phyloP scores from a whole-genome alignment of 2,797 vertebrate species.

The Cryptoprocta ferox region DNA sequence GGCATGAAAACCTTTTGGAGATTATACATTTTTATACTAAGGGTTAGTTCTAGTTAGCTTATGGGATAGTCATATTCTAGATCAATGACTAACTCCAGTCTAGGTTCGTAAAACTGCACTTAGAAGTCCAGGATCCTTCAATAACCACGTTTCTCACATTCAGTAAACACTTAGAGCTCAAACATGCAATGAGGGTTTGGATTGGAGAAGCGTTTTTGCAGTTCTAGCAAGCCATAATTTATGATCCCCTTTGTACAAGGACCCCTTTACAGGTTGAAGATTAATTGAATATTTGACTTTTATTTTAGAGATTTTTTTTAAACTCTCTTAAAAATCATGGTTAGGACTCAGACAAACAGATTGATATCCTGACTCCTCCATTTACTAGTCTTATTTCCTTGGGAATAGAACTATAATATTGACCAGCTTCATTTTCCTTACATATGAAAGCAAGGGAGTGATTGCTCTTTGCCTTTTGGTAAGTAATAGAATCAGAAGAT shows the following conservation, averaged over 20 bases:
- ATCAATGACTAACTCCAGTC: neutral
- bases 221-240: neutral
- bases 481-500: neutral
- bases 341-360: neutral
- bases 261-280: neutral
- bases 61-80: neutral
- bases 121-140: slow-evolving; percentile 21
- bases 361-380: neutral
- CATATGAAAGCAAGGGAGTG: neutral
- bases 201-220: neutral
- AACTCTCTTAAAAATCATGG: neutral
- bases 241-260: neutral
- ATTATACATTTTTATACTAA: neutral
- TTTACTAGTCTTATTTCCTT: neutral
- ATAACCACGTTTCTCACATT: neutral
- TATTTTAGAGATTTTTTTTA: slow-evolving; percentile 27
- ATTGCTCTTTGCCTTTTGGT: neutral
- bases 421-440: slow-evolving; percentile 33
- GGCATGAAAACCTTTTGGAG: neutral
- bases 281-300: slow-evolving; percentile 42
- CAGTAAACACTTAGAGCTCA: neutral
- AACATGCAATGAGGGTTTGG: neutral
- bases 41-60: neutral
- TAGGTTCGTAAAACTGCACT: neutral
- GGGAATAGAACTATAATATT: neutral